Conservation (phyloP, 2,113 vertebrate genomes). For the Brienomyrus brachyistius region DNA sequence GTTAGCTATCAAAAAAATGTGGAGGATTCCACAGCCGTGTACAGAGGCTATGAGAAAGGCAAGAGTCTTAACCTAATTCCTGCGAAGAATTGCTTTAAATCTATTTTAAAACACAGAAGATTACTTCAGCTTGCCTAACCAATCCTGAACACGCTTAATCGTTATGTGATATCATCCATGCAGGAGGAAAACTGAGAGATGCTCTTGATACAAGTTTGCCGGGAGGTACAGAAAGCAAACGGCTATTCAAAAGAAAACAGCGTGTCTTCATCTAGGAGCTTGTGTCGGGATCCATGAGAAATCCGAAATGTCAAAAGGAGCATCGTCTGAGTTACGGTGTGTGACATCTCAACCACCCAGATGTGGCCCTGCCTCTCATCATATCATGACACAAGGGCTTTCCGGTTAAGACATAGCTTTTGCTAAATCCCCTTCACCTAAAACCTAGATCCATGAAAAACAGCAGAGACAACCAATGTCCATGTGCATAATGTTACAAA, state of each 20-base stretch:
- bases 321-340: not conserved
- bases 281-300: not conserved
- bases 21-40: not conserved
- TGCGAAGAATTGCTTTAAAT: not conserved
- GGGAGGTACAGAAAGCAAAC: not conserved
- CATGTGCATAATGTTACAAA: not conserved
- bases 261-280: not conserved
- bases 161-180: not conserved
- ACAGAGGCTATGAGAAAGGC: not conserved
- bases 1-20: not conserved
- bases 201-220: not conserved
- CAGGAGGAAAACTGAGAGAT: not conserved
- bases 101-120: not conserved
- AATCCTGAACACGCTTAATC: not conserved
- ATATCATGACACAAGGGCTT: not conserved
- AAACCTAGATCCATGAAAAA: not conserved
- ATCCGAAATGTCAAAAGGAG: not conserved
- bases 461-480: not conserved
- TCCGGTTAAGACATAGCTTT: not conserved
- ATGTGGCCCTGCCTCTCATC: not conserved
- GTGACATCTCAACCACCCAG: not conserved
- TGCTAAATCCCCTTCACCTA: not conserved
- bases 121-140: not conserved
- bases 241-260: not conserved
- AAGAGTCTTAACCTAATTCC: not conserved